These are phyloP conservation scores for Leucophora obtusa DNA, from an alignment of 2,888 invertebrate genomes.

Conservation along the genomic window DNA sequence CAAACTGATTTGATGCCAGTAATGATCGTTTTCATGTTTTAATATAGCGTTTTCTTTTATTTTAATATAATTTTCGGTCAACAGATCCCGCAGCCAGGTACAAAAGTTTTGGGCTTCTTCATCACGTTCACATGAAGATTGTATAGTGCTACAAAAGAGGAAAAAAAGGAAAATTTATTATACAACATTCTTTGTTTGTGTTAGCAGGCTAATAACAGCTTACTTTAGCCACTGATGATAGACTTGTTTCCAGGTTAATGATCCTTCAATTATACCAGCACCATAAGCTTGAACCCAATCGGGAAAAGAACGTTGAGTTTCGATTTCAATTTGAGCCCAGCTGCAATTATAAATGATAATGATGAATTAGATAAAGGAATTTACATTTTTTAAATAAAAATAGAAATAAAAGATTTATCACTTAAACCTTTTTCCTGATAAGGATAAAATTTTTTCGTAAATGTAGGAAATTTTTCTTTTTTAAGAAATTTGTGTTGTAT, in stretches of 20 bases:
- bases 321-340: conserved; percentile 90
- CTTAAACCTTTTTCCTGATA: no score
- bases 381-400: background rate
- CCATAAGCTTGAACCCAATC: conserved; percentile 91
- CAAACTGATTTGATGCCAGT: conserved; percentile 91
- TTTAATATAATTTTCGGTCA: conserved; percentile 82
- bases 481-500: no score
- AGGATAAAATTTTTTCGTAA: no score
- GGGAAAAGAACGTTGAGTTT: conserved; percentile 85
- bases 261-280: conserved; percentile 91
- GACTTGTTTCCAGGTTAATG: conserved; percentile 88
- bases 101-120: conserved; percentile 77
- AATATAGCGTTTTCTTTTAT: conserved; percentile 83
- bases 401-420: no score
- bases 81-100: conserved; percentile 80
- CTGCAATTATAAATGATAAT: conserved; percentile 77
- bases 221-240: conserved; percentile 88
- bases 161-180: background rate
- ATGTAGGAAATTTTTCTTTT: no score
- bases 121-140: conserved; percentile 77
- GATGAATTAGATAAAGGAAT: background rate
- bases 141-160: conserved; percentile 73
- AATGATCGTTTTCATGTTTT: conserved; percentile 82
- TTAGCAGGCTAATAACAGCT: conserved; percentile 50
- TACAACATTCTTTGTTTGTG: background rate